phyloP scores from a whole-genome alignment of 2,797 vertebrate genomes.

The Yasuhikotakia modesta region DNA sequence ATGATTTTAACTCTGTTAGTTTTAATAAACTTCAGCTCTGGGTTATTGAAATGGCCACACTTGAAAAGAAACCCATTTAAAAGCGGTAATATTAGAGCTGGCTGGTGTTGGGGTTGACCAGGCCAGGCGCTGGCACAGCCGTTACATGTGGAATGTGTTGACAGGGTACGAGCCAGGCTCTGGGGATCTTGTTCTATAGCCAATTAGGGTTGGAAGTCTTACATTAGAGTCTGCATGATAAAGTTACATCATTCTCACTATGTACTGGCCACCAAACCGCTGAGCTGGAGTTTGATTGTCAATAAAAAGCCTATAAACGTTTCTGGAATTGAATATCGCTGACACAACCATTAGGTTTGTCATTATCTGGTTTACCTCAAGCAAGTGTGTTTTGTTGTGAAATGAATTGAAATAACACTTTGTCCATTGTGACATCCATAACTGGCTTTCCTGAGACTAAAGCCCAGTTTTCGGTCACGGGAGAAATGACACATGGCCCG shows the following conservation, averaged over 20 bases:
- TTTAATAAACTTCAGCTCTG: conserved; percentile 1
- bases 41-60: background rate
- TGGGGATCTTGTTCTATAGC: conserved; percentile 25
- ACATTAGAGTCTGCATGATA: conserved; percentile 29
- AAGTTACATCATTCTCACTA: conserved; percentile 23
- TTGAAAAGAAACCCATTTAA: conserved; percentile 12
- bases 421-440: conserved; percentile 30
- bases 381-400: conserved; percentile 14
- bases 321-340: conserved; percentile 10
- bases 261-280: conserved; percentile 16
- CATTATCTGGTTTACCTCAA: conserved; percentile 1
- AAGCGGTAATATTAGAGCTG: conserved; percentile 2
- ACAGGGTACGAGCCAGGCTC: conserved; percentile 19
- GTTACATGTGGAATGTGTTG: conserved; percentile 28
- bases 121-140: conserved; percentile 15
- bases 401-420: conserved; percentile 20
- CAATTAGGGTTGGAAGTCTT: conserved; percentile 28
- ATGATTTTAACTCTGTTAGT: background rate
- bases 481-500: conserved; percentile 42
- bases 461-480: conserved; percentile 31
- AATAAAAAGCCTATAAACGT: conserved; percentile 24
- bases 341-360: conserved; percentile 11
- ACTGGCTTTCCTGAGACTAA: conserved; percentile 13
- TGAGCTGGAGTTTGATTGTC: conserved; percentile 24
- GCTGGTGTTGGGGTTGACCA: conserved; percentile 10